Base-by-base conservation (phyloP, 1,140 invertebrate genomes). In the Pomacea maculata region DNA sequence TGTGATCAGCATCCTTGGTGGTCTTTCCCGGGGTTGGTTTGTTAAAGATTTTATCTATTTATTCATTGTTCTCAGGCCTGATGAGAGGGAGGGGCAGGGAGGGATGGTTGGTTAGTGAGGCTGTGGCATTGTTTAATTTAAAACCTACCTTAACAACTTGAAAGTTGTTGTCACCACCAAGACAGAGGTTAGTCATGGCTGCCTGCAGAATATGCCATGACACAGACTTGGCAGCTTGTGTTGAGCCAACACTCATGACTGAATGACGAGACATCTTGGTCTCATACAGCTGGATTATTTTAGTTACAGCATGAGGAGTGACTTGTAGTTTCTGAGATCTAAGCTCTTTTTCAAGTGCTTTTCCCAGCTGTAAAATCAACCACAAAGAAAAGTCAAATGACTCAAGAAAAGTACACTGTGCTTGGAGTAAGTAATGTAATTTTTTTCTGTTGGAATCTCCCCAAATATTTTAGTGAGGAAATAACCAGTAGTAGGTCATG, bases 221-320 rank as follows among this genome's bases (percentile, higher is more conserved):
- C 14, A 88, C 87, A 12, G 92, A 92, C 81, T 92, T 92, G 45
- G 91, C 92, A 29, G 89, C 88, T 6, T 90, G 91, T 29, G 91
- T 91, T 25, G 91, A 91, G 71, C 92, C 92, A 5, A 92, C 91
- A 83, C 92, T 85, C 92, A 92, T 92, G 79, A 92, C 91, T 29
- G 91, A 91, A 75, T 92, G 92, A 74, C 91, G 84, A 11, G 92
- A 91, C 25, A 91, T 83, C 87, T 92, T 89, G 12, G 91, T 92
- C 83, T 92, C 92, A 79, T 90, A 92, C 70, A 92, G 86, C 84
- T 92, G 91, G 82, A 92, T 92, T 25, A 92, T 87, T 85, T 92
- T 92, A 74, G 89, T 90, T n/a, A 91, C 86, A 83, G 91, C 88
- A 17, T 81, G 82, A 10, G 84, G 77, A 45, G 89, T 85, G 5